Base-by-base conservation (phyloP, 2,113 vertebrate genomes). In the Anolis carolinensis region DNA sequence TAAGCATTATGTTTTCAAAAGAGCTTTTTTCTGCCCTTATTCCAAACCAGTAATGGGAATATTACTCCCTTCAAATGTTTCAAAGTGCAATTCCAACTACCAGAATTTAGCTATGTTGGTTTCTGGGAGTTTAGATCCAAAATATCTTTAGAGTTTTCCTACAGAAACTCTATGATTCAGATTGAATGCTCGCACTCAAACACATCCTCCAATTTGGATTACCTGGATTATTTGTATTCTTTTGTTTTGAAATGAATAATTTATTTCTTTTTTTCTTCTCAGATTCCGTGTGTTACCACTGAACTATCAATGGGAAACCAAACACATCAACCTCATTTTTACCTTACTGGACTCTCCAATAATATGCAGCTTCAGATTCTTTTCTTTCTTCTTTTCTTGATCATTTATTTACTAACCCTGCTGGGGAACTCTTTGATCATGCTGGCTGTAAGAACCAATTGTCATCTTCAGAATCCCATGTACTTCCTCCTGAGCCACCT, bases 401-500 rank as follows among this genome's bases (percentile, higher is more conserved):
- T 87, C 0, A 70, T 82, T 14, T 87, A 81, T 68, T 30, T 86
- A 1, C 21, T 86, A 13, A 86, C 85, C 11, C 39, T 86, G 39
- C 14, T 50, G 13, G 85, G 30, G 20, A 92, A 93, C 7, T 4
- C 83, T 16, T 74, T 91, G 70, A 82, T 92, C 48, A 27, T 92
- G 14, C n/a, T 92, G 68, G 73, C 88, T 65, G 86, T 93, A 71
- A 39, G 36, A 68, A 75, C 89, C 39, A 87, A 88, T 73, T 62
- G 59, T 62, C 34, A n/a, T 4, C 89, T 93, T 23, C 91, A 92
- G 63, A 90, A 36, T 0, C 90, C 91, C 52, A 90, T 93, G 91
- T 90, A 92, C 30, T 72, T 86, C 36, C 79, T 86, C 39, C 30
- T 86, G 50, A 88, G 78, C 82, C 85, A 89, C 20, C 87, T 91